phyloP scores from a whole-genome alignment of 2,797 vertebrate species.

The Scolopax rusticola region DNA sequence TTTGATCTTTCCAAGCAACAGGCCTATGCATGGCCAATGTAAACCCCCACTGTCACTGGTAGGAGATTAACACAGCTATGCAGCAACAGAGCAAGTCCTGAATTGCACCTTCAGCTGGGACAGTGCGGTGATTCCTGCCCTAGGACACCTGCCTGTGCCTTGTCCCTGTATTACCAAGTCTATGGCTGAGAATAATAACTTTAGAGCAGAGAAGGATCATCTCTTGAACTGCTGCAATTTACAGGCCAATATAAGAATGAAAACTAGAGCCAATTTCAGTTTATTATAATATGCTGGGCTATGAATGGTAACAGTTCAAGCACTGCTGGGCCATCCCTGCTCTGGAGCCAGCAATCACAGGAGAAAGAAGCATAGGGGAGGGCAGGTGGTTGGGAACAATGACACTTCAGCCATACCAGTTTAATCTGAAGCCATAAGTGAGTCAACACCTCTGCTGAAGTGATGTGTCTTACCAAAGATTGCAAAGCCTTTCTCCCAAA shows the following conservation, averaged over 20 bases:
- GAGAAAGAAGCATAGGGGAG: not conserved
- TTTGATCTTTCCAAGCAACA: not conserved
- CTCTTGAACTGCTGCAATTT: not conserved
- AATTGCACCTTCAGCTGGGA: not conserved
- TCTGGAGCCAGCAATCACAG: not conserved
- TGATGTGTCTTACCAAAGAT: not conserved
- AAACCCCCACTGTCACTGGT: not conserved
- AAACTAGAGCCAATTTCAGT: not conserved
- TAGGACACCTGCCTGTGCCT: not conserved
- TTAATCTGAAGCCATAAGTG: not conserved
- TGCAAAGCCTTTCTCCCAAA: not conserved
- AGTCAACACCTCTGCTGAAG: not conserved
- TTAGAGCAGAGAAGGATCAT: not conserved
- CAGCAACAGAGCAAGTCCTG: not conserved
- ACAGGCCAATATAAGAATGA: not conserved
- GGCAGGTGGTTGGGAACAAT: rapidly evolving
- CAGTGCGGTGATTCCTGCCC: not conserved
- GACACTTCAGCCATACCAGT: not conserved
- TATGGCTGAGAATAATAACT: not conserved
- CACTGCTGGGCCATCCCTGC: not conserved
- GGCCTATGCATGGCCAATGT: not conserved
- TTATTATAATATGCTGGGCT: not conserved
- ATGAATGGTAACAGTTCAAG: slow-evolving; percentile 6
- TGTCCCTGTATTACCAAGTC: not conserved
- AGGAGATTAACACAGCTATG: rapidly evolving